Evolutionary conservation across 2,797 vertebrate species (phyloP), one percentile per base, ranked within the genome.

Genomic region (Sebastes kiyomatsui): DNA sequence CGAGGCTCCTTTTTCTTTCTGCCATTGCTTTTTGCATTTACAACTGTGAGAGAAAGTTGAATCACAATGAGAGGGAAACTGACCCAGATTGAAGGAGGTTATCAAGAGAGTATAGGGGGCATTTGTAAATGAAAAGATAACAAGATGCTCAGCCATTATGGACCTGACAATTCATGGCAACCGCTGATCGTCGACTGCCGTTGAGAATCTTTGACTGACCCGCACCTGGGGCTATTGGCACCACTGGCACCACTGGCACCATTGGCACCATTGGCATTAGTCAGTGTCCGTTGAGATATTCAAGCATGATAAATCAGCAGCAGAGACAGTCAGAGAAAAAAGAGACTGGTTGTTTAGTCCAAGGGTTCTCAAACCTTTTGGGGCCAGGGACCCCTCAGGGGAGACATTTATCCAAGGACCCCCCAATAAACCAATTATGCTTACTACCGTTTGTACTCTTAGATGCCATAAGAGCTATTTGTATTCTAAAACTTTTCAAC

Each of bases 11-110:
- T 49, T 20, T 72, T 78, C 65, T 72, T 16, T 42, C 70, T 20
- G 59, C 67, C 11, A 14, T 35, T 61, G 35, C 42, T 75, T 75
- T 78, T 72, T 56, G 38, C 65, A 52, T 85, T 70, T 84, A 69
- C 62, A 83, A 73, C 38, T 77, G 65, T 87, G 76, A 76, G 79
- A 75, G 76, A 88, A 78, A 78, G 69, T 62, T 67, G 18, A 82
- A 77, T 68, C 4, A 69, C 72, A 80, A 73, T 58, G 32, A 59
- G 49, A 32, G 67, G 71, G 55, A 75, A 58, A 56, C 33, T 32
- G 23, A 62, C 10, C 52, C 3, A 33, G 28, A 56, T 1, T 12
- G 42, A 49, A 46, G 42, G 60, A 52, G 27, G 49, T 62, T 46
- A 66, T 75, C 74, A 20, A 18, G 9, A 25, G 69, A 71, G 75